Evolutionary conservation across 2,888 invertebrate genomes (phyloP), one percentile per base, ranked within the genome.

Genomic region (Neuroscelio doddi): DNA sequence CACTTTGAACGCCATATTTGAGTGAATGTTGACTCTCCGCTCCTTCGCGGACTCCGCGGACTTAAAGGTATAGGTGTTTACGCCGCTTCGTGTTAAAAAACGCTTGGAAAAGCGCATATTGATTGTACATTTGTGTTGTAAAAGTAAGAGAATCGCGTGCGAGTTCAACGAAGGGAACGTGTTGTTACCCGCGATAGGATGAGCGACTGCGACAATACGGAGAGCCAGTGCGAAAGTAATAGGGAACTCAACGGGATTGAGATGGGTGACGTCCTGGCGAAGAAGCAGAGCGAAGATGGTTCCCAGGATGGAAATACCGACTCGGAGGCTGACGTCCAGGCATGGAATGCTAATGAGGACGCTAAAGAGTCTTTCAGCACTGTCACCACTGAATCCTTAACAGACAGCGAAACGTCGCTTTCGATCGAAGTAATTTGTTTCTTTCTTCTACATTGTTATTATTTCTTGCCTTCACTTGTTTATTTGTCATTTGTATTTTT

Each of bases 191-290:
- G 14, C 12, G 17, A 27, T 21, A 61, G 27, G n/a, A 68, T 68
- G 68, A 68, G 51, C 51, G 64, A 51, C 41, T 53, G 56, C 16
- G 56, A 68, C 39, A 61, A 46, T 30, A 26, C 49, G 30, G 59
- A 56, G 10, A 41, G 42, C 41, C 42, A 61, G 49, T 50, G 64
- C 41, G 61, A 64, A 41, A 53, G 57, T 26, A 50, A 27, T 24
- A 55, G 38, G 49, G 49, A 47, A 53, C 42, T 71, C 64, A 71
- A 72, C 74, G 74, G 71, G 57, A 72, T 71, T 72, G 71, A 64
- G 59, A 85, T 84, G 83, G 81, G 80, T 75, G 83, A 85, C 77
- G 82, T 82, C 71, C 79, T 84, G 52, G 77, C 78, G 41, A 81
- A 82, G 75, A 80, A 78, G 74, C 75, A 72, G 52, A 64, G 57